Base-by-base conservation (phyloP, 1,140 invertebrate genomes). In the Andricus grossulariae region DNA sequence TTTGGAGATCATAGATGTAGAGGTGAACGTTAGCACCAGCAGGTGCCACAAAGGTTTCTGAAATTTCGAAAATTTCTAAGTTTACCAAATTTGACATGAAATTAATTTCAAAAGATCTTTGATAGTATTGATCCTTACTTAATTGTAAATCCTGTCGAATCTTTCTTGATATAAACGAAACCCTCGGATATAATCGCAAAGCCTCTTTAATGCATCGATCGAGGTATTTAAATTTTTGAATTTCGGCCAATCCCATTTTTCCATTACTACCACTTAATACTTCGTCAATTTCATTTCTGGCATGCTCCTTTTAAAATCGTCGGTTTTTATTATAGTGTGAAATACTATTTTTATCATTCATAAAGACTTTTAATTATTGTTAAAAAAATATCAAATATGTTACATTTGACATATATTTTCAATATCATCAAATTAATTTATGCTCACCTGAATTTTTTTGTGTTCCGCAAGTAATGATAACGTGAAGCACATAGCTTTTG, bases 201-300 rank as follows among this genome's bases (percentile, higher is more conserved):
- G 92, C 89, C 86, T 95, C 94, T 86, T 94, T 96, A n/a, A 95
- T 93, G 2, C 93, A 92, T n/a, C 92, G 89, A 80, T 95, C 95
- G 74, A 95, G 82, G 85, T 95, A 95, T 80, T 94, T 94, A 92
- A 96, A 92, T 71, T 94, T 87, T 70, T 93, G 84, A 1, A 95
- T 86, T 81, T 95, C 94, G 21, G 93, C 93, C 79, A 87, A 89
- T 45, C 89, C 91, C 0, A 89, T 84, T 39, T 88, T 54, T 8
- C 84, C 51, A 32, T 86, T 72, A 81, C 50, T 71, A 32, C 57
- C 74, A 12, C 73, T 77, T 11, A 86, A 70, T 15, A 82, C 72
- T 49, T 71, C 21, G 15, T 60, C 55, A 25, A 60, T 10, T 60
- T 60, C 55, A 60, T 60, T 60, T 60, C 55, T 19, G 5, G 55